phyloP scores from a whole-genome alignment of 2,113 vertebrate species.

The Atractosteus spatula region DNA sequence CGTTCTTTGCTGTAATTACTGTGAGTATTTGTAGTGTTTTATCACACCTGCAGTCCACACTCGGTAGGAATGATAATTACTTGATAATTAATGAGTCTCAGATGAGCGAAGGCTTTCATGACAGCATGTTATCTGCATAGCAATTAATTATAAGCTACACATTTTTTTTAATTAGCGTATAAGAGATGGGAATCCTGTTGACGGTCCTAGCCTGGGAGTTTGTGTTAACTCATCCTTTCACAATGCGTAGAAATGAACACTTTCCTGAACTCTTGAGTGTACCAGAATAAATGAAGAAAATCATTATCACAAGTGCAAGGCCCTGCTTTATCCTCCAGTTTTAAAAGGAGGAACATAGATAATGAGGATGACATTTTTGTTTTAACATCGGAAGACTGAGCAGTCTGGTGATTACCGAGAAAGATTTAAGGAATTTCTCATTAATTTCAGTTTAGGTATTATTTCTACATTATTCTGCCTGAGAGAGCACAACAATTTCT shows the following conservation, averaged over 20 bases:
- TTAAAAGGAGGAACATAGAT: no score
- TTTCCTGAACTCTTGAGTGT: no score
- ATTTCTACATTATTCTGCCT: no score
- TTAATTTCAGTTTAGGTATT: no score
- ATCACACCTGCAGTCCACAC: conserved; percentile 57
- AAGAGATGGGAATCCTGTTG: conserved; percentile 56
- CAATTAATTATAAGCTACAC: conserved; percentile 55
- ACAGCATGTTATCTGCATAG: conserved; percentile 57
- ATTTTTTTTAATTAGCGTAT: conserved; percentile 59
- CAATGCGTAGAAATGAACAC: background rate
- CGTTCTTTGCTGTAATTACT: conserved; percentile 1
- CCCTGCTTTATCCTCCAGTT: no score
- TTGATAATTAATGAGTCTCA: conserved; percentile 60
- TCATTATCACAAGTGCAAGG: background rate
- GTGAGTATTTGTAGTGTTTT: conserved; percentile 38
- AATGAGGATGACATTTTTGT: no score
- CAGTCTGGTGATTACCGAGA: no score
- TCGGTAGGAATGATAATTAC: conserved; percentile 50
- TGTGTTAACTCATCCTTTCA: background rate
- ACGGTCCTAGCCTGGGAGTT: background rate
- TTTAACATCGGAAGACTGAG: no score
- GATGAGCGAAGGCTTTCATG: conserved; percentile 55
- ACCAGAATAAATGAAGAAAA: background rate
- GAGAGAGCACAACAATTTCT: no score
- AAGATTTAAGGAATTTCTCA: no score